Evolutionary conservation across 1,140 invertebrate genomes (phyloP), one percentile per base, ranked within the genome.

Genomic region (Procambarus clarkii): DNA sequence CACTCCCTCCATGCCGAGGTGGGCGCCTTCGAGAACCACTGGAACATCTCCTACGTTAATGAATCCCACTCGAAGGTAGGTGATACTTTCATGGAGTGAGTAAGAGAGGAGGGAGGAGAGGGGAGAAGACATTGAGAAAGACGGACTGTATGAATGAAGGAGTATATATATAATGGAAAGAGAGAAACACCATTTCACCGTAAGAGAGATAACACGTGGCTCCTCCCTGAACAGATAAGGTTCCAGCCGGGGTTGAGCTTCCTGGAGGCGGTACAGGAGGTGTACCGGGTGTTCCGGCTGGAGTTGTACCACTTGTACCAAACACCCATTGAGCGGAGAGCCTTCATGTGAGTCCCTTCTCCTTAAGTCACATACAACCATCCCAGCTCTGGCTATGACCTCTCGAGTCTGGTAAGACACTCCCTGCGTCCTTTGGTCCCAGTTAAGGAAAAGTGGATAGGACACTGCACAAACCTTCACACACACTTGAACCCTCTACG

Each of bases 251-350:
- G 81, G 58, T 58, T 46, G 7, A 69, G 60, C 48, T 89, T 89
- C 79, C 71, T 82, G 5, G 60, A 83, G 60, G 60, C 46, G 0
- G 88, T 83, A 7, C 8, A 83, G 69, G 88, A 83, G 80, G 44
- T 89, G 2, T 83, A 89, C 80, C 88, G 80, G 15, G 64, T 76
- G n/a, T 89, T 89, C 79, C 83, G 88, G 64, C 15, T n/a, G 0
- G 79, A 89, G 48, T 13, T 89, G 4, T 83, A 83, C 60, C 60
- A 44, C 15, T 69, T 89, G n/a, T 82, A 89, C 50, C 79, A 76
- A n/a, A 48, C 46, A 15, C 79, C 79, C 34, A 48, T 89, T 48
- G 80, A 89, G 24, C 44, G 48, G 1, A 64, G 48, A n/a, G n/a
- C 64, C 2, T 77, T 89, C 48, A 89, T 89, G 88, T 89, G 69